Percentiles rank a stretch among this genome's conserved stretches.
Conservation (phyloP, 2,888 invertebrate species). For the Nomada flava region DNA sequence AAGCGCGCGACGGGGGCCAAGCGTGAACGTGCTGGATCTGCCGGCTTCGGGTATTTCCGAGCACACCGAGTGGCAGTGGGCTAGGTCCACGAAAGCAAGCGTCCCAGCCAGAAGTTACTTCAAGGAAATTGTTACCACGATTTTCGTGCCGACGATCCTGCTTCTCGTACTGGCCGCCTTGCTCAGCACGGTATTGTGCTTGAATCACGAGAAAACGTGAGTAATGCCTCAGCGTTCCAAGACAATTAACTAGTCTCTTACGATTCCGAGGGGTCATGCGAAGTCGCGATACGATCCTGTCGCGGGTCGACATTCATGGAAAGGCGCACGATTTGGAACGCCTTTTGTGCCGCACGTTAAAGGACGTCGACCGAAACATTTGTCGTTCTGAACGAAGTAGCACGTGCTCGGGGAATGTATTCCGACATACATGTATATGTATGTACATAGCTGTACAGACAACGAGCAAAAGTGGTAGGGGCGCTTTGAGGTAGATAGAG, state of each 20-base stretch:
- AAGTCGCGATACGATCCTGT: too few species aligned
- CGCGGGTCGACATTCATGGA: not conserved
- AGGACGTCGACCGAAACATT: constrained; percentile 49
- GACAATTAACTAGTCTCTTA: not conserved
- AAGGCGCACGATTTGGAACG: too few species aligned
- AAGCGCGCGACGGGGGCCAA: constrained; percentile 80
- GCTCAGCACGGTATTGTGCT: constrained; percentile 90
- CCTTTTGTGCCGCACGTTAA: not conserved
- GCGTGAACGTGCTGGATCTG: constrained; percentile 79
- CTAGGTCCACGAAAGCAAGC: constrained; percentile 86
- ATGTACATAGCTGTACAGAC: constrained; percentile 17
- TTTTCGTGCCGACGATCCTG: constrained; percentile 89
- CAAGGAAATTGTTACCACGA: constrained; percentile 89
- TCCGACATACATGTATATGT: constrained; percentile 18
- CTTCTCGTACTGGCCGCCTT: constrained; percentile 88
- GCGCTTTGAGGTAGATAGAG: constrained; percentile 34
- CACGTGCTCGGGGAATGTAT: constrained; percentile 61
- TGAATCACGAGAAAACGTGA: constrained; percentile 92
- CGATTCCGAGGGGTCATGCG: too few species aligned
- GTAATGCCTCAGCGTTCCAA: constrained; percentile 79
- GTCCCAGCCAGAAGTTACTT: constrained; percentile 90
- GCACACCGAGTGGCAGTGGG: constrained; percentile 86
- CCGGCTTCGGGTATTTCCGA: constrained; percentile 79
- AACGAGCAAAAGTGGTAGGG: constrained; percentile 53
- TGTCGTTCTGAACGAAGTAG: constrained; percentile 55